These are phyloP conservation scores for Pedionomus torquatus DNA, from an alignment of 2,113 vertebrate genomes.

Conservation along the genomic window DNA sequence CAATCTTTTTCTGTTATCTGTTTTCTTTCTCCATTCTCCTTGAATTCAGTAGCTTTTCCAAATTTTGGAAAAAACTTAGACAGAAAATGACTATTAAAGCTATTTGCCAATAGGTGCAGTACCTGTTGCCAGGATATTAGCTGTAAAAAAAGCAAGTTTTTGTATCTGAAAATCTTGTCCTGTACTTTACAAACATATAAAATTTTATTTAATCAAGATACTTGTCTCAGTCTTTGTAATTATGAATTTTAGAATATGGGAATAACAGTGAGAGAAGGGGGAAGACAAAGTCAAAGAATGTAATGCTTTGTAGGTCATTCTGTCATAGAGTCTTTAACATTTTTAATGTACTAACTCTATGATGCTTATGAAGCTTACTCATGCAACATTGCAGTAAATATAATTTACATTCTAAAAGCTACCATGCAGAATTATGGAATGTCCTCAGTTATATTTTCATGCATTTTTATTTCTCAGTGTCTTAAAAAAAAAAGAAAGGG, in stretches of 20 bases:
- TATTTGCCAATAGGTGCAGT: background rate
- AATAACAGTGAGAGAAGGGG: background rate
- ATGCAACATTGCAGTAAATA: background rate
- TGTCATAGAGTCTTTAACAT: background rate
- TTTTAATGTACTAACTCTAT: background rate
- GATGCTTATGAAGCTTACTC: background rate
- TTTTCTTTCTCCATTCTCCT: background rate
- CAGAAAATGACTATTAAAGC: background rate
- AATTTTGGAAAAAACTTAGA: background rate
- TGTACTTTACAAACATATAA: background rate
- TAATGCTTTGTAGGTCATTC: background rate
- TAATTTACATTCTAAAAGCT: background rate
- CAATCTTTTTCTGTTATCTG: background rate
- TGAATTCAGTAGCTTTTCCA: background rate
- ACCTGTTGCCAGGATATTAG: background rate
- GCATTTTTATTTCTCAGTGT: background rate
- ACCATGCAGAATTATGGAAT: background rate
- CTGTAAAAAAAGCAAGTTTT: background rate
- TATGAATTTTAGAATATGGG: background rate
- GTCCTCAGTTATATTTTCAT: background rate
- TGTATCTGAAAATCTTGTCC: background rate
- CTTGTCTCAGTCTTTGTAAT: background rate
- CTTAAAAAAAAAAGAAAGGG: background rate
- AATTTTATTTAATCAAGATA: background rate
- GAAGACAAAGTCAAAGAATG: background rate